Percentiles rank a stretch among this genome's conserved stretches.
Conservation (phyloP, 2,888 invertebrate species). For the Heterodera filipjevi region DNA sequence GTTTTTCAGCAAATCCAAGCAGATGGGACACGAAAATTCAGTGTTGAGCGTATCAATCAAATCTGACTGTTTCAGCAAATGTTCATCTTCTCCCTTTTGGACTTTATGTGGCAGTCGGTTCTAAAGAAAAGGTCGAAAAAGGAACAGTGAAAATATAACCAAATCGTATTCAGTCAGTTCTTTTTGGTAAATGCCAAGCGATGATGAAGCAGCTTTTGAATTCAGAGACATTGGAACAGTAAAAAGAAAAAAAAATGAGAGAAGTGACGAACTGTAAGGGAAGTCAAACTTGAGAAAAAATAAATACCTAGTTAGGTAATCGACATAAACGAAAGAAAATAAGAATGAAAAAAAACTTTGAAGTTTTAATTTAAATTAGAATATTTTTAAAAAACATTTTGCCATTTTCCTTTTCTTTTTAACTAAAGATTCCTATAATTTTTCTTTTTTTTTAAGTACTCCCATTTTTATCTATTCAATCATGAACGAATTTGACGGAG, state of each 20-base stretch:
- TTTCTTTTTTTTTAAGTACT: not conserved
- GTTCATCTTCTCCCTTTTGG: not conserved
- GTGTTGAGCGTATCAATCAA: slow-evolving; percentile 66
- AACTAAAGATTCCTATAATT: no score
- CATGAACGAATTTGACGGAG: not conserved
- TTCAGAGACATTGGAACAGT: not conserved
- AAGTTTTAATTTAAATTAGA: not conserved
- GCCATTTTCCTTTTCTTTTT: not conserved
- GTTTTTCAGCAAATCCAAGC: slow-evolving; percentile 85
- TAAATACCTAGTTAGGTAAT: no score
- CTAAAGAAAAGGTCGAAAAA: not conserved
- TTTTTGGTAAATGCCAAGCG: not conserved
- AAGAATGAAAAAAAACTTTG: no score
- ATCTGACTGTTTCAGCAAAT: slow-evolving; percentile 1
- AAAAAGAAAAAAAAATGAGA: not conserved
- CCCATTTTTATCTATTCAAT: not conserved
- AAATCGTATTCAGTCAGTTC: not conserved
- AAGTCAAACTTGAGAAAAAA: no score
- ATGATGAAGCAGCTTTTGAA: not conserved
- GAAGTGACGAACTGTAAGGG: not conserved
- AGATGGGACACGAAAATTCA: slow-evolving; percentile 95
- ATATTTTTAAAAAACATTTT: not conserved
- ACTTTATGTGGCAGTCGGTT: not conserved
- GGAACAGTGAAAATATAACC: not conserved
- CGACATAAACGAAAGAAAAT: no score